Evolutionary conservation across 2,888 invertebrate genomes (phyloP).

Genomic region (Tethea ocularis): DNA sequence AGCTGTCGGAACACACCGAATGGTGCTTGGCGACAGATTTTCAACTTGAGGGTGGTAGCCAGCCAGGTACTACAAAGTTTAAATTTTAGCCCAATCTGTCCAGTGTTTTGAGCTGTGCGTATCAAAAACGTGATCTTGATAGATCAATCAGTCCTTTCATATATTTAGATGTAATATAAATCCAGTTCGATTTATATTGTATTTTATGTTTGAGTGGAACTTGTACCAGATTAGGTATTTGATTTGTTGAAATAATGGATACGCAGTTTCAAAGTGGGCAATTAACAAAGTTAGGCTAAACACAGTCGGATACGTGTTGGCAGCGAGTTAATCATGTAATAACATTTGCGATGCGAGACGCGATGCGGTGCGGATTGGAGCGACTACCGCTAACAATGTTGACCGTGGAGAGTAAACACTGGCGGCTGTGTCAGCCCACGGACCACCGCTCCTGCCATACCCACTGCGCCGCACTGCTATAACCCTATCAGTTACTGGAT

Average conservation of each 20-base stretch:
- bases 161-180: too few species aligned
- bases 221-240: constrained; percentile 27
- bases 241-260: constrained; percentile 48
- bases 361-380: constrained; percentile 20
- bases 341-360: constrained; percentile 57
- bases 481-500: constrained; percentile 42
- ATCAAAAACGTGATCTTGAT: too few species aligned
- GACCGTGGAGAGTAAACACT: constrained; percentile 75
- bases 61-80: too few species aligned
- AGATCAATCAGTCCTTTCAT: too few species aligned
- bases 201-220: background rate
- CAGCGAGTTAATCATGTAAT: constrained; percentile 74
- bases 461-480: constrained; percentile 34
- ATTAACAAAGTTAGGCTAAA: constrained; percentile 70
- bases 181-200: too few species aligned
- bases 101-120: too few species aligned
- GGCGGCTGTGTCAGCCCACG: constrained; percentile 72
- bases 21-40: too few species aligned
- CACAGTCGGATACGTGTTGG: constrained; percentile 64
- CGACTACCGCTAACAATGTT: constrained; percentile 75
- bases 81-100: too few species aligned
- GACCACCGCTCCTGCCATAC: constrained; percentile 54
- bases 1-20: too few species aligned
- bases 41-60: too few species aligned
- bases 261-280: constrained; percentile 59